Percentiles rank a stretch among this genome's conserved stretches.
phyloP scores from a whole-genome alignment of 1,140 invertebrate species.

The Ceratosolen solmsi region DNA sequence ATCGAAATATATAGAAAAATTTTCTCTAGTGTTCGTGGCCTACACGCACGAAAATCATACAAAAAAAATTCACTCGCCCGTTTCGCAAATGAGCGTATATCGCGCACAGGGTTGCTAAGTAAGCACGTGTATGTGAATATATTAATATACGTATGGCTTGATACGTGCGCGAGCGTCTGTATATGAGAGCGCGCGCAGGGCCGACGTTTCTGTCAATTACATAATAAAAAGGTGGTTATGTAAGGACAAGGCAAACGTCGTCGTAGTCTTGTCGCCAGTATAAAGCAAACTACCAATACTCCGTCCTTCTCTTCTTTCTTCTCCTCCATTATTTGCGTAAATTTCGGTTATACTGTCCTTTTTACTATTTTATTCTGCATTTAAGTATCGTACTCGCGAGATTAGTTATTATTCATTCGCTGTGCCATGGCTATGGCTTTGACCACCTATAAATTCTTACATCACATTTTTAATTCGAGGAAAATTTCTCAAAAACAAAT shows the following conservation, averaged over 20 bases:
- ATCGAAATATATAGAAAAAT: not conserved
- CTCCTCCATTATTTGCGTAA: not conserved
- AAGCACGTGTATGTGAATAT: too few relatives aligned
- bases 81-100: not conserved
- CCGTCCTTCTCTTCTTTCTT: not conserved
- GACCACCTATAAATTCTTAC: too few relatives aligned
- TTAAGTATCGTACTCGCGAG: too few relatives aligned
- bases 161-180: not conserved
- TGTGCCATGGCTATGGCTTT: too few relatives aligned
- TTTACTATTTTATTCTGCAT: not conserved
- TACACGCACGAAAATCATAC: not conserved
- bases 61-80: not conserved
- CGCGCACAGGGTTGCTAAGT: not conserved
- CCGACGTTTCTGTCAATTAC: constrained; percentile 69
- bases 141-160: not conserved
- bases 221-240: constrained; percentile 70
- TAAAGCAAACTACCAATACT: not conserved
- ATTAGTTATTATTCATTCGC: too few relatives aligned
- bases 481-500: not conserved
- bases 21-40: not conserved
- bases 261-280: constrained; percentile 49
- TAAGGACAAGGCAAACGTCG: constrained; percentile 68
- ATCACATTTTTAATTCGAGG: not conserved
- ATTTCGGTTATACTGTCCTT: not conserved
- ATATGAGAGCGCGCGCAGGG: constrained; percentile 27